Conservation (phyloP, 2,888 invertebrate species). For the Acrobasis repandana region DNA sequence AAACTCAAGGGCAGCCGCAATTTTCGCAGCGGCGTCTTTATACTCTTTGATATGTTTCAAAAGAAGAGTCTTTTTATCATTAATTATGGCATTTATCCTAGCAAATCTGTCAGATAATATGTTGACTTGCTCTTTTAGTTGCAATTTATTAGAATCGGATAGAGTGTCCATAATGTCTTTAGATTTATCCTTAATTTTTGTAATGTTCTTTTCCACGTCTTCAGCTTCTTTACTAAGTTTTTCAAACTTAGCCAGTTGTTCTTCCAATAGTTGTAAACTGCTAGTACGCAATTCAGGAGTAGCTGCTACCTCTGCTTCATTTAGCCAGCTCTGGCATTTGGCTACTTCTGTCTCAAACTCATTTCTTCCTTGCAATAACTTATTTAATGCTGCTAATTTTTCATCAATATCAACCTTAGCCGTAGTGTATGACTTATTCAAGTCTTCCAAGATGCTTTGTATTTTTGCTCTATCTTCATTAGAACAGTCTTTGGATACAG, state of each 20-base stretch:
- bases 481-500: slow-evolving; percentile 91
- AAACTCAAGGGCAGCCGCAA: slow-evolving; percentile 91
- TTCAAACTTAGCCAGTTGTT: slow-evolving; percentile 93
- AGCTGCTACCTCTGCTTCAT: slow-evolving; percentile 94
- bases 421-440: slow-evolving; percentile 88
- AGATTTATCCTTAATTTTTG: slow-evolving; percentile 89
- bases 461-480: slow-evolving; percentile 86
- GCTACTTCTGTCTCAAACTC: slow-evolving; percentile 92
- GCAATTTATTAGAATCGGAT: slow-evolving; percentile 92
- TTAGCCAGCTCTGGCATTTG: slow-evolving; percentile 93
- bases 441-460: slow-evolving; percentile 85
- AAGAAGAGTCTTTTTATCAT: slow-evolving; percentile 88
- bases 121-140: slow-evolving; percentile 90
- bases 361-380: slow-evolving; percentile 89
- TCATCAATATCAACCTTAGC: slow-evolving; percentile 89
- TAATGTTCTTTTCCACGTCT: slow-evolving; percentile 87
- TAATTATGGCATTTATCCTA: slow-evolving; percentile 88
- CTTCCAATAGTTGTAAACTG: slow-evolving; percentile 91
- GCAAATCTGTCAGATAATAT: slow-evolving; percentile 90
- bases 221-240: slow-evolving; percentile 89
- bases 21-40: slow-evolving; percentile 89
- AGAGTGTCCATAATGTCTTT: slow-evolving; percentile 90
- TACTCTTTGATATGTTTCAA: slow-evolving; percentile 91
- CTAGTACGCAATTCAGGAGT: slow-evolving; percentile 91
- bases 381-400: slow-evolving; percentile 87